Percentiles rank a stretch among this genome's conserved stretches.
phyloP scores from a whole-genome alignment of 2,797 vertebrate species.

The Galago senegalensis region DNA sequence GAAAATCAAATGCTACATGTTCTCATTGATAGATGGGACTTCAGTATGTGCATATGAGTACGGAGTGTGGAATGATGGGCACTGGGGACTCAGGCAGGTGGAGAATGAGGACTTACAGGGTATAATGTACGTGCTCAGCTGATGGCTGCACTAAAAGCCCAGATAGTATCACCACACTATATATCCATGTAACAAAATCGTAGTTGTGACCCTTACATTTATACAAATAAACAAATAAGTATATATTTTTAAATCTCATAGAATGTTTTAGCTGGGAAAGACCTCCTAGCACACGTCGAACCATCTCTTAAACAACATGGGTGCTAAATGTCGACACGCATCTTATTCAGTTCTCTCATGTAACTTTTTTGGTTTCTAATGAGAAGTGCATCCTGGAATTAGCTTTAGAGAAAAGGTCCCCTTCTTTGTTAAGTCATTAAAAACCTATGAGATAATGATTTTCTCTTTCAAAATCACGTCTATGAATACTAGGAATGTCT shows the following conservation, averaged over 20 bases:
- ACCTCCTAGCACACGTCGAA: not conserved
- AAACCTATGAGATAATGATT: not conserved
- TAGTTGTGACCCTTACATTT: not conserved
- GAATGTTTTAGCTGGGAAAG: not conserved
- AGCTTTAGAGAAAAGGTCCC: not conserved
- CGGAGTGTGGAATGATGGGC: not conserved
- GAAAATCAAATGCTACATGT: not conserved
- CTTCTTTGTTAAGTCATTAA: constrained; percentile 31
- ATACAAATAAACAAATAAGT: not conserved
- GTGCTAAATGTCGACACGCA: not conserved
- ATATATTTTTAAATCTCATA: not conserved
- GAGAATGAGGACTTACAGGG: not conserved
- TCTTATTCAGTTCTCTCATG: not conserved
- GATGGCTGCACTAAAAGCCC: not conserved
- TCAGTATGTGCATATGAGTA: no score
- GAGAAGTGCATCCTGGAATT: constrained; percentile 2
- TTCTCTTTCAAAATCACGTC: not conserved
- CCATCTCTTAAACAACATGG: not conserved
- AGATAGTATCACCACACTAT: not conserved
- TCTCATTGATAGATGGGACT: not conserved
- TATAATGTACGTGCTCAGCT: not conserved
- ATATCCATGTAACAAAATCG: not conserved
- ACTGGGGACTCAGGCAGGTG: not conserved
- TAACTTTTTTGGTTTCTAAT: not conserved
- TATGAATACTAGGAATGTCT: constrained; percentile 18